phyloP scores from a whole-genome alignment of 2,113 vertebrate genomes.

The Malurus cyaneus region DNA sequence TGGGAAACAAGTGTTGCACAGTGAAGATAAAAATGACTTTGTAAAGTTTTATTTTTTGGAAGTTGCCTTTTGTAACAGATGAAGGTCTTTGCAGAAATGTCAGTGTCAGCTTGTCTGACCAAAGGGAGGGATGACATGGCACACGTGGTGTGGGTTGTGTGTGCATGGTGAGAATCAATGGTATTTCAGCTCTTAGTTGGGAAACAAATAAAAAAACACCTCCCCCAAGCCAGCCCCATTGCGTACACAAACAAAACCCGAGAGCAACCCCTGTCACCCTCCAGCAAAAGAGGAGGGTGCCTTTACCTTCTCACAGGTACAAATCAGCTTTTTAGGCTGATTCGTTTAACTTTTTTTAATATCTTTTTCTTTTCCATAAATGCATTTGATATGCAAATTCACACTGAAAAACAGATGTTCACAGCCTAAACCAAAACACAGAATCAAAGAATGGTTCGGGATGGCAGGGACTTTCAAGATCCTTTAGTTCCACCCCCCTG shows the following conservation, averaged over 20 bases:
- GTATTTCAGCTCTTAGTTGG: not conserved
- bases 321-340: not conserved
- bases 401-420: not conserved
- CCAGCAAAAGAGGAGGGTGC: not conserved
- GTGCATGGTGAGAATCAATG: fast-evolving
- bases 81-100: not conserved
- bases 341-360: not conserved
- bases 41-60: conserved; percentile 15
- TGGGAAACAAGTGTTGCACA: not conserved
- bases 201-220: not conserved
- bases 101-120: not conserved
- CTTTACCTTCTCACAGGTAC: not conserved
- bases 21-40: conserved; percentile 55
- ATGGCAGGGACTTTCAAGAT: not conserved
- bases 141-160: fast-evolving
- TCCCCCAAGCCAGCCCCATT: not conserved
- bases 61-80: not conserved
- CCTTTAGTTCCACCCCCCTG: not conserved
- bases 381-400: not conserved
- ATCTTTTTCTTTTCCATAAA: not conserved
- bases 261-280: not conserved
- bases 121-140: not conserved
- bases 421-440: not conserved
- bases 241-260: not conserved
- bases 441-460: not conserved